Evolutionary conservation across 2,888 invertebrate species (phyloP).

Genomic region (Gastrophysa polygoni): DNA sequence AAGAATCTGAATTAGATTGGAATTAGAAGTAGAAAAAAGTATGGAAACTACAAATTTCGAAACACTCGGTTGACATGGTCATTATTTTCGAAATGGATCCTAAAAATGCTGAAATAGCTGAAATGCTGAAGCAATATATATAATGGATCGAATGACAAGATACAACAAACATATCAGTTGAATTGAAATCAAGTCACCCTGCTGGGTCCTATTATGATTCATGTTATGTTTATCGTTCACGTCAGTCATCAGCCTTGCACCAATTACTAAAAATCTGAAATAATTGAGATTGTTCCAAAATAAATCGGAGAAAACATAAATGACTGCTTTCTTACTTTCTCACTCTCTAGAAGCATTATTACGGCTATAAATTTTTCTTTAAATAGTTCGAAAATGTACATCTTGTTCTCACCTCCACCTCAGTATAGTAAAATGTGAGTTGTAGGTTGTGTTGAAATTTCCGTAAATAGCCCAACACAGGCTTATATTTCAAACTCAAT

Average conservation of each 20-base stretch:
- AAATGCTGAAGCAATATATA: not conserved
- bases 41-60: too few species aligned
- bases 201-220: not conserved
- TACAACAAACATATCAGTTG: not conserved
- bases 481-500: not conserved
- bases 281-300: not conserved
- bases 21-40: too few species aligned
- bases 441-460: not conserved
- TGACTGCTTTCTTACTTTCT: too few species aligned
- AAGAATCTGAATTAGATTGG: too few species aligned
- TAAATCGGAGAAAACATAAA: not conserved
- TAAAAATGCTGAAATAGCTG: not conserved
- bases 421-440: not conserved
- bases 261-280: not conserved
- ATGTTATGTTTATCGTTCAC: not conserved
- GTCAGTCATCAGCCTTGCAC: not conserved
- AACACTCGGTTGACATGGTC: too few species aligned
- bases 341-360: not conserved
- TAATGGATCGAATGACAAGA: not conserved
- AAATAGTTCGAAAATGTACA: not conserved
- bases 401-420: not conserved
- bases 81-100: not conserved
- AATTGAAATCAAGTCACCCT: not conserved
- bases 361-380: not conserved
- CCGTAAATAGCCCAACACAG: not conserved